These are phyloP conservation scores for Neosilurus hyrtlii DNA, from an alignment of 2,797 vertebrate genomes.

Conservation along the genomic window DNA sequence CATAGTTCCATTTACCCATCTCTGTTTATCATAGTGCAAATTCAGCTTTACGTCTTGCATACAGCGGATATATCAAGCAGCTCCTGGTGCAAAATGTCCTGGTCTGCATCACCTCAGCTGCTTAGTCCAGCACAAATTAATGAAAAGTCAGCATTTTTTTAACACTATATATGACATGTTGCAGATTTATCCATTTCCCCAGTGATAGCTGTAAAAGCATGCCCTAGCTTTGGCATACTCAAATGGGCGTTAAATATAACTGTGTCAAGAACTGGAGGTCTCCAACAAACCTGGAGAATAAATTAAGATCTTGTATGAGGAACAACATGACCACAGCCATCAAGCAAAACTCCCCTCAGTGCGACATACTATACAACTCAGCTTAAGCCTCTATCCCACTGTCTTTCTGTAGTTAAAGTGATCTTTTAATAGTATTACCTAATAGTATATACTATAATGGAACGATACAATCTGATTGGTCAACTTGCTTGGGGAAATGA, in stretches of 20 bases:
- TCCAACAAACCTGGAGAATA: constrained; percentile 21
- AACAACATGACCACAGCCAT: not conserved
- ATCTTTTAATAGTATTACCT: not conserved
- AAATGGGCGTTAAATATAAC: constrained; percentile 24
- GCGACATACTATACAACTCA: not conserved
- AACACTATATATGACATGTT: not conserved
- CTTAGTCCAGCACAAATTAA: constrained; percentile 39
- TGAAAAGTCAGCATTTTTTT: not conserved
- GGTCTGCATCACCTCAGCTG: constrained; percentile 16
- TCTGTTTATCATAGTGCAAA: not conserved
- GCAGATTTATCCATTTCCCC: constrained; percentile 1
- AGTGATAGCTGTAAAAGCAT: constrained; percentile 5
- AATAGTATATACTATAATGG: no score
- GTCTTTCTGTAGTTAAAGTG: not conserved
- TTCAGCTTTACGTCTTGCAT: constrained; percentile 6
- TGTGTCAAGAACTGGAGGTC: constrained; percentile 7
- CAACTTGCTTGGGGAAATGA: no score
- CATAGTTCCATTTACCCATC: not conserved
- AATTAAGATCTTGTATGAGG: not conserved
- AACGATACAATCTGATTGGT: no score
- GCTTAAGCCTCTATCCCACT: not conserved
- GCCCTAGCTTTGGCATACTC: not conserved
- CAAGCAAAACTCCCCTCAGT: not conserved
- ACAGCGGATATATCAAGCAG: not conserved
- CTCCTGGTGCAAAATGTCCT: not conserved